Conservation (phyloP, 2,113 vertebrate genomes). For the Corynorhinus townsendii region DNA sequence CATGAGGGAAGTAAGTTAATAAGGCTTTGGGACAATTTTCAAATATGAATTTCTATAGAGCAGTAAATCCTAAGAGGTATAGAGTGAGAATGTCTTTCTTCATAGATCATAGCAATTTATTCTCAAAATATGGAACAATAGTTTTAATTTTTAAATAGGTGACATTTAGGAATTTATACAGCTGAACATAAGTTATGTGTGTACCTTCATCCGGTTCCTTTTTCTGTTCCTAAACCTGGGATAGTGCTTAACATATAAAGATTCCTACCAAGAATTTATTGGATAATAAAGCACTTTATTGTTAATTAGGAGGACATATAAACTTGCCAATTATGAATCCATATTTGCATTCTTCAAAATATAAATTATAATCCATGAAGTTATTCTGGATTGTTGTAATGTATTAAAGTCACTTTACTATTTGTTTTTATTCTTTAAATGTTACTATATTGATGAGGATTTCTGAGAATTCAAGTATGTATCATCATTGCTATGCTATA, state of each 20-base stretch:
- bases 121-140: background rate
- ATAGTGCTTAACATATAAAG: background rate
- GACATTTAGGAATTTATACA: background rate
- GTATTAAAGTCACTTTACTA: background rate
- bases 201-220: background rate
- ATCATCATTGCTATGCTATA: background rate
- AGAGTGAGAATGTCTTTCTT: background rate
- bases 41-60: slow-evolving; percentile 9
- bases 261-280: background rate
- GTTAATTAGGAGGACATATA: background rate
- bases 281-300: background rate
- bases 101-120: background rate
- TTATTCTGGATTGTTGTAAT: background rate
- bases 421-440: background rate
- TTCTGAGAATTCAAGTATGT: background rate
- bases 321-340: background rate
- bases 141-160: background rate
- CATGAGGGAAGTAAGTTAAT: slow-evolving; percentile 1
- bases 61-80: background rate
- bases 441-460: background rate
- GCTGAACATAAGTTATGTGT: background rate
- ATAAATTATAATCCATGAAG: background rate
- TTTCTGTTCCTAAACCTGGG: background rate
- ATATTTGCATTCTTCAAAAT: background rate
- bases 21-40: background rate